These are phyloP conservation scores for Tinea trinotella DNA, from an alignment of 2,888 invertebrate genomes.

Conservation along the genomic window DNA sequence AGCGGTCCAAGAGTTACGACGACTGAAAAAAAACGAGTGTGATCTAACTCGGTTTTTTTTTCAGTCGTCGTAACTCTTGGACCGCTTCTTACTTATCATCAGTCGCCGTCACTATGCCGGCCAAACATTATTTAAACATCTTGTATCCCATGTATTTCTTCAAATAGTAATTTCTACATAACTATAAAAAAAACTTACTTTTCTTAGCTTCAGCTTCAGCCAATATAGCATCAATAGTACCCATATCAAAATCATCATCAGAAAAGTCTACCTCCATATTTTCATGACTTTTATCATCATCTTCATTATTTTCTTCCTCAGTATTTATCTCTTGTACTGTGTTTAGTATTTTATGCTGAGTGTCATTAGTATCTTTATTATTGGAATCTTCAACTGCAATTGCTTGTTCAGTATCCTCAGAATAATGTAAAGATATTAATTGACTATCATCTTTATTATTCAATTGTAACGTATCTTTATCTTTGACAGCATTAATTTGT, in stretches of 20 bases:
- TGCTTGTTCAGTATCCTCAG: conserved; percentile 20
- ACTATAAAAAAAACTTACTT: neutral
- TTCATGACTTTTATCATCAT: conserved; percentile 19
- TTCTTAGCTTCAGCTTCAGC: conserved; percentile 39
- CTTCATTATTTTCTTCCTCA: neutral
- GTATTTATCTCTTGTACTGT: neutral
- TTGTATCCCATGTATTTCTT: no score
- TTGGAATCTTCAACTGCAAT: neutral
- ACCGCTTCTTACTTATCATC: no score
- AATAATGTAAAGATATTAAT: conserved; percentile 16
- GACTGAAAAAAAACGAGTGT: no score
- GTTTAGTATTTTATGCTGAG: neutral
- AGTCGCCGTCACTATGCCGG: no score
- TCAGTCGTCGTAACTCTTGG: no score
- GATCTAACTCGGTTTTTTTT: no score
- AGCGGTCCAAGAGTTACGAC: no score
- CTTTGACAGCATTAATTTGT: neutral
- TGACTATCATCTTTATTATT: conserved; percentile 17
- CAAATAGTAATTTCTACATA: no score
- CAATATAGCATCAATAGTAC: conserved; percentile 50
- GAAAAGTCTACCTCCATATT: conserved; percentile 32
- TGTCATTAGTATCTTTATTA: no score
- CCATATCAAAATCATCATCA: conserved; percentile 48
- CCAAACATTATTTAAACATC: no score
- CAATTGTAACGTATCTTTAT: no score